Percentiles rank a stretch among this genome's conserved stretches.
phyloP scores from a whole-genome alignment of 2,888 invertebrate genomes.

The Deilephila porcellus region DNA sequence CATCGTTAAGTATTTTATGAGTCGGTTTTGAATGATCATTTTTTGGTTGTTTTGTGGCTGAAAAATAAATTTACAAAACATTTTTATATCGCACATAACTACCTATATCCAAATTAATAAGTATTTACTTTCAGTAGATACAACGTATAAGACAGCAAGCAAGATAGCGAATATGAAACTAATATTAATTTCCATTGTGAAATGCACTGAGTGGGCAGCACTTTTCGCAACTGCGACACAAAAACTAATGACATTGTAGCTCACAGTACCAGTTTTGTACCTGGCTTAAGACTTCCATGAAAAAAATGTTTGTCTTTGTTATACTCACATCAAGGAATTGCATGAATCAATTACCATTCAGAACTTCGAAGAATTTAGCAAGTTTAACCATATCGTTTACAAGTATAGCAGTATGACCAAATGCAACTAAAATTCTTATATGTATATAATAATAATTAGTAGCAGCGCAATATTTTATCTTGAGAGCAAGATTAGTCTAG shows the following conservation, averaged over 20 bases:
- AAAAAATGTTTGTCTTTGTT: slow-evolving; percentile 20
- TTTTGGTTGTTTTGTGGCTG: slow-evolving; percentile 51
- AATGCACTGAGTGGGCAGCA: background rate
- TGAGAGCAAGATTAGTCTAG: too few species aligned
- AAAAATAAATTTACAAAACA: slow-evolving; percentile 28
- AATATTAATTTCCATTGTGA: background rate
- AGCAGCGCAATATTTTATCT: too few species aligned
- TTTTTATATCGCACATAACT: background rate
- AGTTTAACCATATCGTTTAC: background rate
- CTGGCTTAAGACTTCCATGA: slow-evolving; percentile 14
- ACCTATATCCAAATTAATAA: background rate
- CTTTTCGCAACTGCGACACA: background rate
- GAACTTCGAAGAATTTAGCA: background rate
- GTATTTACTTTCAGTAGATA: slow-evolving; percentile 17
- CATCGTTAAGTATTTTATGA: slow-evolving; percentile 3
- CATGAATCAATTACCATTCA: slow-evolving; percentile 17
- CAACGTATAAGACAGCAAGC: background rate
- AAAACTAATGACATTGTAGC: background rate
- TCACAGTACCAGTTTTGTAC: background rate
- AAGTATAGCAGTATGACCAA: background rate
- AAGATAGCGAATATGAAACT: background rate
- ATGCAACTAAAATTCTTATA: too few species aligned
- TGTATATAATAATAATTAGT: too few species aligned
- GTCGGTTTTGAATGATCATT: slow-evolving; percentile 42
- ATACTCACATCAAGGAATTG: background rate